These are phyloP conservation scores for Grus americana DNA, from an alignment of 2,113 vertebrate species.

Conservation along the genomic window DNA sequence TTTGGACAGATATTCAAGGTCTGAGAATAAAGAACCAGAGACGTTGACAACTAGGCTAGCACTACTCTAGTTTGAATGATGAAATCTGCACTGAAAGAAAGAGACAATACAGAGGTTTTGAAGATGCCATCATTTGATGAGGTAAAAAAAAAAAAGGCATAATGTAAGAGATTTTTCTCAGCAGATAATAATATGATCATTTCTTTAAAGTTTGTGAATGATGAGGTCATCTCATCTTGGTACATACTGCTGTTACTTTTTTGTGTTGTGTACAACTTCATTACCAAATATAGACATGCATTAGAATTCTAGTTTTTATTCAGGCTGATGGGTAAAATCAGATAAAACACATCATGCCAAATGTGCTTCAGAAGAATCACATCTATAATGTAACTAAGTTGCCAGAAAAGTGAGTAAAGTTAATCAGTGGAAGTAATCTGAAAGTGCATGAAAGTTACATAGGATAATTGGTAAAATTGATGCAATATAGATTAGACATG, in stretches of 20 bases:
- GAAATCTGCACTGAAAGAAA: background rate
- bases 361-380: background rate
- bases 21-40: background rate
- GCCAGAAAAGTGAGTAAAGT: background rate
- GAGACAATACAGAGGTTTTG: background rate
- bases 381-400: background rate
- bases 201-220: background rate
- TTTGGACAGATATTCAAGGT: background rate
- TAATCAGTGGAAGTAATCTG: background rate
- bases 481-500: background rate
- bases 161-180: background rate
- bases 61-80: background rate
- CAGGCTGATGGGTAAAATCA: background rate
- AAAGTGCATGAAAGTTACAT: background rate
- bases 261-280: background rate
- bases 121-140: background rate
- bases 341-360: background rate
- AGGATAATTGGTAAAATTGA: background rate
- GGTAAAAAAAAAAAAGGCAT: background rate
- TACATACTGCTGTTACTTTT: background rate
- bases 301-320: background rate
- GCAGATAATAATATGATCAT: background rate
- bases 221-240: background rate
- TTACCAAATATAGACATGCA: background rate
- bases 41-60: background rate